Percentiles rank a stretch among this genome's conserved stretches.
These are phyloP conservation scores for Capitella teleta DNA, from an alignment of 1,140 invertebrate species.

Conservation along the genomic window DNA sequence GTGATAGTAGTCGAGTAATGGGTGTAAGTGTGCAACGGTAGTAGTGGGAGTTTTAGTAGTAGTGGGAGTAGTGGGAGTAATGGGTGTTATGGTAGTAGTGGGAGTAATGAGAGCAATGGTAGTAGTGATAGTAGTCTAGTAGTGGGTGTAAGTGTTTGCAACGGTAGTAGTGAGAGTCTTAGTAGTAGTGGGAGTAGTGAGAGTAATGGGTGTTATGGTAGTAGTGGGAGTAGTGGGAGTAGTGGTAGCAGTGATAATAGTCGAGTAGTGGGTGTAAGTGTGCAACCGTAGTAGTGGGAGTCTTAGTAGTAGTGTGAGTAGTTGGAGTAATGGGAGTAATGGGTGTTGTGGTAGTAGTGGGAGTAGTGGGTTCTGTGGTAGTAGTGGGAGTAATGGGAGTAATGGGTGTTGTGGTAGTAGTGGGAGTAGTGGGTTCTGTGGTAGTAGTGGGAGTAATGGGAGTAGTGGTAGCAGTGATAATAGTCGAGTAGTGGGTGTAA, in stretches of 20 bases:
- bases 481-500: too few species aligned
- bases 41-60: slow-evolving; percentile 3
- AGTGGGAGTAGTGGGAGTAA: neutral
- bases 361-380: neutral
- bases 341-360: neutral
- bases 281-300: neutral
- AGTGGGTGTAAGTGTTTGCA: neutral
- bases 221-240: neutral
- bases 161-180: neutral
- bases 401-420: slow-evolving; percentile 3
- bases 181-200: slow-evolving; percentile 1
- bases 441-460: slow-evolving; percentile 8
- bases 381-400: slow-evolving; percentile 6
- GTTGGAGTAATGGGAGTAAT: too few species aligned
- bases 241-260: neutral
- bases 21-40: too few species aligned
- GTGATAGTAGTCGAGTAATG: slow-evolving; percentile 6
- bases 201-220: neutral
- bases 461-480: slow-evolving; percentile 9
- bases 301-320: neutral
- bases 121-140: neutral
- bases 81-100: neutral
- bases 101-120: neutral
- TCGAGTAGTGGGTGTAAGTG: neutral
- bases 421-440: slow-evolving; percentile 3